Evolutionary conservation across 37 sponge, comb jelly and placozoan species (phyloP).

Genomic region (Oopsacas minuta): DNA sequence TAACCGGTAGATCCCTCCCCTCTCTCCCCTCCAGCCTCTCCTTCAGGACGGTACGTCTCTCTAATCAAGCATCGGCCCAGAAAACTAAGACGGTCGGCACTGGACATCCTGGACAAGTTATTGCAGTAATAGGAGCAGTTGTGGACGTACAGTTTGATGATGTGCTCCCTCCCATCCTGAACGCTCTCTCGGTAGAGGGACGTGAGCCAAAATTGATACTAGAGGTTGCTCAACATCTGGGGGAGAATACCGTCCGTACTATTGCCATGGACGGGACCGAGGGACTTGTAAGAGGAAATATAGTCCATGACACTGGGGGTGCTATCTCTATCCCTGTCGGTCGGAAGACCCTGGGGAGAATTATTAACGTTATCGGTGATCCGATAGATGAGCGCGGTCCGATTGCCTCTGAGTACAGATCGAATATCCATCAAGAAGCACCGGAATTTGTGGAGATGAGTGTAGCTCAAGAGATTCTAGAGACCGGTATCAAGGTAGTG

Average conservation of each 20-base stretch:
- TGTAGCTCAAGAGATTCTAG: conserved; percentile 91
- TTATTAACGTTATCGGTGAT: conserved; percentile 98
- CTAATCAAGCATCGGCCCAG: conserved; percentile 1
- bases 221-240: conserved; percentile 97
- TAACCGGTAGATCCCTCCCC: not conserved
- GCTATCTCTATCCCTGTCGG: conserved; percentile 93
- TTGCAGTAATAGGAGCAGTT: conserved; percentile 97
- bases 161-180: conserved; percentile 91
- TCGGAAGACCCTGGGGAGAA: conserved; percentile 91
- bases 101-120: conserved; percentile 52
- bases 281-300: conserved; percentile 82
- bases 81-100: conserved; percentile 3
- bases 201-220: conserved; percentile 61
- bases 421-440: conserved; percentile 82
- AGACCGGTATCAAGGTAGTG: conserved; percentile 98
- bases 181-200: conserved; percentile 77
- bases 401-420: conserved; percentile 49
- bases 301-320: conserved; percentile 58
- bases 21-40: not conserved
- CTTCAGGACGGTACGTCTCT: not conserved
- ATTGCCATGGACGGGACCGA: conserved; percentile 99
- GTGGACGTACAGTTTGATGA: conserved; percentile 98
- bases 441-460: conserved; percentile 99
- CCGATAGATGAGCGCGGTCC: conserved; percentile 97
- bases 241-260: conserved; percentile 93